Percentiles rank a stretch among this genome's conserved stretches.
Conservation (phyloP, 2,888 invertebrate genomes). For the Sympetrum striolatum region DNA sequence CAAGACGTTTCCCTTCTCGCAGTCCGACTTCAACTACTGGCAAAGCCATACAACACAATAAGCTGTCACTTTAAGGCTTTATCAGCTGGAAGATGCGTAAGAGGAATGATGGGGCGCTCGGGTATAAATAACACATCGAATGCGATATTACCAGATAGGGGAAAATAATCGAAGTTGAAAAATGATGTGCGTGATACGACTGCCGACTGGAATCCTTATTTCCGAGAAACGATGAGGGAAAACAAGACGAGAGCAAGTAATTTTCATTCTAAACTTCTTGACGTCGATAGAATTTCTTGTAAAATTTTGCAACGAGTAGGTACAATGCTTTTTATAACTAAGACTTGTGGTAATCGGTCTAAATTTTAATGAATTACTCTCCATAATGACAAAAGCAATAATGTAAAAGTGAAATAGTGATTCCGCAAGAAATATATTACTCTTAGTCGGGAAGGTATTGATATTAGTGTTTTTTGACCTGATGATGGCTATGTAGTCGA, state of each 20-base stretch:
- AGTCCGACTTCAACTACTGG: not conserved
- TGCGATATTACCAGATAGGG: not conserved
- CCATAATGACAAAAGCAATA: not conserved
- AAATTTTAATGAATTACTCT: not conserved
- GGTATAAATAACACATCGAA: not conserved
- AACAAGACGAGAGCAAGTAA: no score
- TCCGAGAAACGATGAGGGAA: not conserved
- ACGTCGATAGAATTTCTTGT: no score
- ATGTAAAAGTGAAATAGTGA: not conserved
- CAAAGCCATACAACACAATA: constrained; percentile 14
- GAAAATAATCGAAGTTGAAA: not conserved
- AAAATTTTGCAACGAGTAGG: no score
- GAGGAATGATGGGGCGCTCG: not conserved
- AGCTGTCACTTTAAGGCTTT: constrained; percentile 15
- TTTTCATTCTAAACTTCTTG: no score
- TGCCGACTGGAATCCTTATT: not conserved
- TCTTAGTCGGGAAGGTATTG: not conserved
- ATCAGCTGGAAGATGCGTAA: constrained; percentile 3
- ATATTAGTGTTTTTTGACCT: no score
- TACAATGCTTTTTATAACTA: not conserved
- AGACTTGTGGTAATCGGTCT: not conserved
- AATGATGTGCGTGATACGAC: not conserved
- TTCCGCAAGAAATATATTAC: not conserved
- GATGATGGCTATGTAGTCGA: no score
- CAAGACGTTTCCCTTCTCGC: not conserved